phyloP scores from a whole-genome alignment of 2,797 vertebrate species.

The Myoxocephalus aenaeus region DNA sequence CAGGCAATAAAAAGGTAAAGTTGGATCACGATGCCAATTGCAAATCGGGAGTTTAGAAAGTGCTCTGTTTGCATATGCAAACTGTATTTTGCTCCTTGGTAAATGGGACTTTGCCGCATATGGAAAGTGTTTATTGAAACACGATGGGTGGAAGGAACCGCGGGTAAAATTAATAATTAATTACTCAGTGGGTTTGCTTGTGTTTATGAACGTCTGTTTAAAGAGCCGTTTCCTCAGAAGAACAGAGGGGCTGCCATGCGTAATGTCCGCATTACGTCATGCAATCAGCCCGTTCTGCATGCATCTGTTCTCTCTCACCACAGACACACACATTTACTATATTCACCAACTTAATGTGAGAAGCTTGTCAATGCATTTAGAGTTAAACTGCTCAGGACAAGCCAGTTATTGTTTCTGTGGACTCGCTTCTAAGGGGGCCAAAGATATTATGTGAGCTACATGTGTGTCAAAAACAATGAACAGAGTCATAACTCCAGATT shows the following conservation, averaged over 20 bases:
- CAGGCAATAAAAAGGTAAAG: not conserved
- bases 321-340: not conserved
- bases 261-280: conserved; percentile 27
- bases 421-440: too few species aligned
- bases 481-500: too few species aligned
- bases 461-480: too few species aligned
- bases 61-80: not conserved
- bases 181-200: conserved; percentile 18
- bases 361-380: too few species aligned
- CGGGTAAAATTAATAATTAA: conserved; percentile 7
- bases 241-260: not conserved
- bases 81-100: not conserved
- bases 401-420: too few species aligned
- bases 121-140: conserved; percentile 42
- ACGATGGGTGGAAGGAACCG: not conserved
- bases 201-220: conserved; percentile 14
- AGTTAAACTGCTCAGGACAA: too few species aligned
- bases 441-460: too few species aligned
- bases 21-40: not conserved
- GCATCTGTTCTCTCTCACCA: conserved; percentile 19
- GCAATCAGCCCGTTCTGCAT: conserved; percentile 8
- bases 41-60: not conserved
- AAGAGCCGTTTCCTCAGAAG: conserved; percentile 10
- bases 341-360: too few species aligned
- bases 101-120: conserved; percentile 20